Percentiles rank a stretch among this genome's conserved stretches.
Evolutionary conservation across 1,140 invertebrate species (phyloP).

Genomic region (Saccostrea glomerata): DNA sequence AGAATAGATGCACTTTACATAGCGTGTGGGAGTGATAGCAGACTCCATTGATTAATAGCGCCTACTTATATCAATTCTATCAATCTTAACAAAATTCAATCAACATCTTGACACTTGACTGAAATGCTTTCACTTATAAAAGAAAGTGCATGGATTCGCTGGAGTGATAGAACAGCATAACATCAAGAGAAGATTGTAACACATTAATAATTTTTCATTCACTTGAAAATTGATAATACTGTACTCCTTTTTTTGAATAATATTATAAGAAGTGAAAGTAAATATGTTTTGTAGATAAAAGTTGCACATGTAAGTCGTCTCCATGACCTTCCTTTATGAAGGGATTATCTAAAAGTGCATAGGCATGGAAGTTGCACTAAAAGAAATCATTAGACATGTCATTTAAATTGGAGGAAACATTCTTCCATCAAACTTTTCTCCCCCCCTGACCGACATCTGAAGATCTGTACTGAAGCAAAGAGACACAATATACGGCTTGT

Average conservation of each 20-base stretch:
- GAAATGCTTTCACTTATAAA: not conserved
- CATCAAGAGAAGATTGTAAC: too few relatives aligned
- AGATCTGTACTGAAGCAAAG: not conserved
- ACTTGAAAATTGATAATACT: too few relatives aligned
- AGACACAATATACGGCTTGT: slow-evolving; percentile 7
- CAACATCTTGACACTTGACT: not conserved
- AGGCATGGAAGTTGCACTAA: not conserved
- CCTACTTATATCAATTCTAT: slow-evolving; percentile 27
- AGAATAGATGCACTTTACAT: not conserved
- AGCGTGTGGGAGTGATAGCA: slow-evolving; percentile 6
- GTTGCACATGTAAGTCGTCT: too few relatives aligned
- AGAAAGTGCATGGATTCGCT: not conserved
- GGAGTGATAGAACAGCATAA: not conserved
- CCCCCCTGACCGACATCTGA: not conserved
- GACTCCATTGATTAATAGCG: slow-evolving; percentile 12
- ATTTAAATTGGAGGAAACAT: not conserved
- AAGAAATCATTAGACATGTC: slow-evolving; percentile 1
- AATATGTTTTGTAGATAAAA: too few relatives aligned
- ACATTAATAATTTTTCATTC: too few relatives aligned
- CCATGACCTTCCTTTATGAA: too few relatives aligned
- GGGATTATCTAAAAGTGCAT: not conserved
- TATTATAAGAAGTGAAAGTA: too few relatives aligned
- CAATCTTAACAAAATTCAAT: slow-evolving; percentile 32
- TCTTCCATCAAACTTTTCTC: not conserved
- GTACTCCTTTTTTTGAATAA: too few relatives aligned